Evolutionary conservation across 2,888 invertebrate species (phyloP).

Genomic region (Cosmorhoe ocellata): DNA sequence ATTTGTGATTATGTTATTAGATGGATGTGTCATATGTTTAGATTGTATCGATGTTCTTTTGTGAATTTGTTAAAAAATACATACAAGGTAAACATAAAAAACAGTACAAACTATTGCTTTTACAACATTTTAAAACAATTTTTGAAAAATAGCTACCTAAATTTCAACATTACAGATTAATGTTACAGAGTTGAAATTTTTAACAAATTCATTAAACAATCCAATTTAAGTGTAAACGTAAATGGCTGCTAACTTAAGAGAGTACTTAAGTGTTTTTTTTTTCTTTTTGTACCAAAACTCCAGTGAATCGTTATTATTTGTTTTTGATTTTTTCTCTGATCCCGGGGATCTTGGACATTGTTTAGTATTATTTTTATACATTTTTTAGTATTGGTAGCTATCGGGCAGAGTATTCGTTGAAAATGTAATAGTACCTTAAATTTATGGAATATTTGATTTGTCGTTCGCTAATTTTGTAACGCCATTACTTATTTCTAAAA

Average conservation of each 20-base stretch:
- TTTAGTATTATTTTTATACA: constrained; percentile 43
- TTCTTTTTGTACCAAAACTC: constrained; percentile 53
- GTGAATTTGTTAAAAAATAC: constrained; percentile 22
- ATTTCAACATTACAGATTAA: no score
- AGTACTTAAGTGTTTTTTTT: constrained; percentile 56
- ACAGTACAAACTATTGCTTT: background rate
- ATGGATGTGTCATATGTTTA: constrained; percentile 18
- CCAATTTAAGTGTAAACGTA: constrained; percentile 12
- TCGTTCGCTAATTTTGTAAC: background rate
- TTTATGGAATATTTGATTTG: constrained; percentile 1
- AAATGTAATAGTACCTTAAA: background rate
- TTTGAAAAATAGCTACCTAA: no score
- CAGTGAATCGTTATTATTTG: constrained; percentile 51
- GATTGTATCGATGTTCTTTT: constrained; percentile 17
- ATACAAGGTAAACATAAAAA: background rate
- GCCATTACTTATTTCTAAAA: no score
- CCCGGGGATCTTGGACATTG: constrained; percentile 38
- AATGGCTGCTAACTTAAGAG: constrained; percentile 68
- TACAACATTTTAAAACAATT: no score
- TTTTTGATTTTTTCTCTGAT: constrained; percentile 35
- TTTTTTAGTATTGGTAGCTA: constrained; percentile 48
- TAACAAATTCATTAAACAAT: constrained; percentile 38
- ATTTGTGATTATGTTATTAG: constrained; percentile 28
- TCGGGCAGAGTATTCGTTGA: constrained; percentile 16
- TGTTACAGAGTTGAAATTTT: background rate